These are phyloP conservation scores for Epsilonema sp. DNA, from an alignment of 2,888 invertebrate species.

Conservation along the genomic window DNA sequence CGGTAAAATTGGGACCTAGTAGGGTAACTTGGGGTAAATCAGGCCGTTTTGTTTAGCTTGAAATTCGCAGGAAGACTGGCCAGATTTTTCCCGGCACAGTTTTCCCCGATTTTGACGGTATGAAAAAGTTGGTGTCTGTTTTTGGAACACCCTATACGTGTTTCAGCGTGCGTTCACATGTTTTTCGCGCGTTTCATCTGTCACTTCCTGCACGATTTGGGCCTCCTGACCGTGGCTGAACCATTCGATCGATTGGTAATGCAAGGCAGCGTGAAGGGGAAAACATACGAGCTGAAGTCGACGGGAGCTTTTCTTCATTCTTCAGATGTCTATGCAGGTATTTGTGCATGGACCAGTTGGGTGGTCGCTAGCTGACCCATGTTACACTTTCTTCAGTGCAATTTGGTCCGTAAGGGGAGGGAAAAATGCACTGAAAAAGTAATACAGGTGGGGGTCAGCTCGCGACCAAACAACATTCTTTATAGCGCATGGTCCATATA, in stretches of 20 bases:
- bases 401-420: no score
- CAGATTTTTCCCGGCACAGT: no score
- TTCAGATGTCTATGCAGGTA: background rate
- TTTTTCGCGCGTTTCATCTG: slow-evolving; percentile 87
- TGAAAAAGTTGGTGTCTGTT: no score
- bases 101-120: no score
- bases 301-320: background rate
- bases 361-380: no score
- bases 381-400: no score
- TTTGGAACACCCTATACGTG: no score
- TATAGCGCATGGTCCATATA: no score
- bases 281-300: background rate
- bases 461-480: no score
- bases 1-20: slow-evolving; percentile 26
- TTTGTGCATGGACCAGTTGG: background rate
- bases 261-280: slow-evolving; percentile 34
- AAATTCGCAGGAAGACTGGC: background rate
- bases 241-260: slow-evolving; percentile 77
- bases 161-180: slow-evolving; percentile 65
- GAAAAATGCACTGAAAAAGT: no score
- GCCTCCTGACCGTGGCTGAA: slow-evolving; percentile 51
- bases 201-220: slow-evolving; percentile 66
- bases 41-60: background rate
- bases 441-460: no score
- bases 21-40: no score